These are phyloP conservation scores for Isurus oxyrinchus DNA, from an alignment of 2,113 vertebrate species.

Conservation along the genomic window DNA sequence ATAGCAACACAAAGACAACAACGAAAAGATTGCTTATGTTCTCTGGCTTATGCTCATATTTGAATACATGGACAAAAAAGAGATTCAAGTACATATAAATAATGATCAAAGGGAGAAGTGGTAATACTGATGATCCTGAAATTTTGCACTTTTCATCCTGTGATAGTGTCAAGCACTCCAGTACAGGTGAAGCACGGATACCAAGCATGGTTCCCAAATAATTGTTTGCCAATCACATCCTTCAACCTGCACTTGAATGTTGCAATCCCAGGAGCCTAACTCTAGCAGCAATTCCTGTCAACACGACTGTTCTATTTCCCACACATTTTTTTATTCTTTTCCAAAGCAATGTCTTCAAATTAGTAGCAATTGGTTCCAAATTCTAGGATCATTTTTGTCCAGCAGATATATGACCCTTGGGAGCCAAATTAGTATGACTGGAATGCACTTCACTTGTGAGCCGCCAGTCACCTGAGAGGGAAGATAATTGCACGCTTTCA, in stretches of 20 bases:
- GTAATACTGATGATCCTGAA: not conserved
- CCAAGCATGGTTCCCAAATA: not conserved
- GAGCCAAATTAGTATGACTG: not conserved
- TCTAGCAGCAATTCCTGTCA: not conserved
- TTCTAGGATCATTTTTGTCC: not conserved
- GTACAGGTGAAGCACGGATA: not conserved
- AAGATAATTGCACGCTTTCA: not conserved
- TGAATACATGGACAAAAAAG: not conserved
- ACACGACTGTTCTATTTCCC: not conserved
- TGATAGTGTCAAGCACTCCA: not conserved
- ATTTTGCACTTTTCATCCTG: not conserved
- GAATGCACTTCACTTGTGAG: slow-evolving; percentile 20
- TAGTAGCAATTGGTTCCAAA: not conserved
- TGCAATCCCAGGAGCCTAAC: not conserved
- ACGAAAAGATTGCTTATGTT: not conserved
- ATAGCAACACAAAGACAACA: not conserved
- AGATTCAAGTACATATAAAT: not conserved
- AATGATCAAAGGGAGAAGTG: not conserved
- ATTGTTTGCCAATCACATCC: not conserved
- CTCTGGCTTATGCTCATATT: not conserved
- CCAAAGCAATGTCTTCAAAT: slow-evolving; percentile 21
- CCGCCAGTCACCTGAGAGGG: not conserved
- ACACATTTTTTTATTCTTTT: not conserved
- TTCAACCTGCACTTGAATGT: not conserved
- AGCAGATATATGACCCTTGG: not conserved